A percentile compares a stretch with the other conserved stretches of the same genome.
Conservation (phyloP, 2,797 vertebrate genomes). For the Cuniculus paca region DNA sequence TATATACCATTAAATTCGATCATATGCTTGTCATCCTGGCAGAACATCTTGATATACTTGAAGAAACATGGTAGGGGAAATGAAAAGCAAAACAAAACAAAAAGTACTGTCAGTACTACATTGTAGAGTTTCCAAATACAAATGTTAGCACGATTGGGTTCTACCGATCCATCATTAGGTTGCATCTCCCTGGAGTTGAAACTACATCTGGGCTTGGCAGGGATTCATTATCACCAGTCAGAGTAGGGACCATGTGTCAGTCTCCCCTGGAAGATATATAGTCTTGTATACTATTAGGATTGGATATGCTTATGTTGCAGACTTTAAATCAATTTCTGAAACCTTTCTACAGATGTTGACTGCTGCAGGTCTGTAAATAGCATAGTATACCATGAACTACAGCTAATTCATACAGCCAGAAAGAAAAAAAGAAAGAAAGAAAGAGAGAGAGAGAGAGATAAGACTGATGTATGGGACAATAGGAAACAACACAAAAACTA, state of each 20-base stretch:
- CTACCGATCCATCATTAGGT: conserved; percentile 84
- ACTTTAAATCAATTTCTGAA: conserved; percentile 88
- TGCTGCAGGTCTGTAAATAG: conserved; percentile 82
- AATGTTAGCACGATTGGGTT: conserved; percentile 80
- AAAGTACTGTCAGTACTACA: conserved; percentile 69
- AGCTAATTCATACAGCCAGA: conserved; percentile 63
- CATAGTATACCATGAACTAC: conserved; percentile 79
- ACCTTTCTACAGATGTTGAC: conserved; percentile 87
- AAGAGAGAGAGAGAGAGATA: too few relatives aligned
- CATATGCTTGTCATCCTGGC: conserved; percentile 82
- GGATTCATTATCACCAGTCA: conserved; percentile 83
- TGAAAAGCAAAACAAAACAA: conserved; percentile 37
- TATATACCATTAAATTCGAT: conserved; percentile 85
- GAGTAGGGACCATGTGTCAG: conserved; percentile 87
- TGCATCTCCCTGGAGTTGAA: conserved; percentile 82
- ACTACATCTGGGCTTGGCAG: conserved; percentile 84
- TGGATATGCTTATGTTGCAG: conserved; percentile 87
- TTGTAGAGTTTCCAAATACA: conserved; percentile 84
- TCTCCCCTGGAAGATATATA: conserved; percentile 87
- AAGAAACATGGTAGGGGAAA: conserved; percentile 78
- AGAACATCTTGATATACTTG: conserved; percentile 88
- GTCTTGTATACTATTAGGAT: conserved; percentile 78
- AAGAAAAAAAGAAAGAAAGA: conserved; percentile 38
- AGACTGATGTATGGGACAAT: conserved; percentile 53
- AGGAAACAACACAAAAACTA: conserved; percentile 48